These are phyloP conservation scores for Alces alces DNA, from an alignment of 2,113 vertebrate genomes.

Conservation along the genomic window DNA sequence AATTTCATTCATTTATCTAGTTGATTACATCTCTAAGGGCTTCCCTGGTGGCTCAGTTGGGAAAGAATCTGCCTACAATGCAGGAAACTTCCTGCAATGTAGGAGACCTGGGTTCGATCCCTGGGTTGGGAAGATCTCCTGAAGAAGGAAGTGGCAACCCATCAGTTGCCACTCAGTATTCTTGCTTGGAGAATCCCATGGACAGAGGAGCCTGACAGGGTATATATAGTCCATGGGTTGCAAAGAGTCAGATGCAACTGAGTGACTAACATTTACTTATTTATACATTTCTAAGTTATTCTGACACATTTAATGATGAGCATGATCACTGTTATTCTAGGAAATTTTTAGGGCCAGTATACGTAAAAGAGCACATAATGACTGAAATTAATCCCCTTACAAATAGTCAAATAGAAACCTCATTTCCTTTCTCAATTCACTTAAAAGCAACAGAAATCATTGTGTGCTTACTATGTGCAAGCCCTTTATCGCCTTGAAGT, in stretches of 20 bases:
- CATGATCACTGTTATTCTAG: neutral
- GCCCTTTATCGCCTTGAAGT: neutral
- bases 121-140: neutral
- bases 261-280: neutral
- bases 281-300: neutral
- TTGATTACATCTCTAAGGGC: neutral
- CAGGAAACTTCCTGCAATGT: neutral
- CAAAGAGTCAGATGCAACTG: neutral
- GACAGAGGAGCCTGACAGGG: neutral
- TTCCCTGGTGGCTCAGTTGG: neutral
- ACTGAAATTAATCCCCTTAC: neutral
- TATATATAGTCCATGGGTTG: neutral
- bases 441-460: neutral
- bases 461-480: neutral
- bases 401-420: neutral
- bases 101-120: neutral
- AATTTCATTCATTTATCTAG: neutral
- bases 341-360: neutral
- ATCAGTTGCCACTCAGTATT: neutral
- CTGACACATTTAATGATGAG: neutral
- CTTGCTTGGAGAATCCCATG: neutral
- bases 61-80: neutral
- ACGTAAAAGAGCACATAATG: neutral
- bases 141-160: neutral
- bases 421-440: neutral